Conservation (phyloP, 2,888 invertebrate genomes). For the Xestia xanthographa region DNA sequence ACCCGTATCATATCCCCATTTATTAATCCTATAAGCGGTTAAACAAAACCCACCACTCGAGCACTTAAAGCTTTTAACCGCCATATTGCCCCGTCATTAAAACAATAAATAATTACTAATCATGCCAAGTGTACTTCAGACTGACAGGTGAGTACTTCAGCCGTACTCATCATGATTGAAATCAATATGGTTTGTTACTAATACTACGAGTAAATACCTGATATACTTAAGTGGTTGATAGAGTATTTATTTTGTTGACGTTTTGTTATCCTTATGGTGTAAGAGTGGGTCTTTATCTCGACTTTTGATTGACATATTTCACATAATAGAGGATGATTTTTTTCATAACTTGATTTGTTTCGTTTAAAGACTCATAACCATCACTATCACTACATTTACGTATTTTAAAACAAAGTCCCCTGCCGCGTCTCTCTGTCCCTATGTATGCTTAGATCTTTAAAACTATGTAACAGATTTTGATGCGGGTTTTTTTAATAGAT, state of each 20-base stretch:
- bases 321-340: neutral
- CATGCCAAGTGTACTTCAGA: constrained; percentile 14
- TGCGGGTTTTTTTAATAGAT: no score
- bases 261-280: neutral
- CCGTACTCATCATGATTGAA: constrained; percentile 23
- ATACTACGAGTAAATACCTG: constrained; percentile 10
- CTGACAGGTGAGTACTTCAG: constrained; percentile 18
- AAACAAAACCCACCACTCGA: neutral
- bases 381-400: no score
- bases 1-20: neutral
- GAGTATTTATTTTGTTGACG: constrained; percentile 1
- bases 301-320: constrained; percentile 1
- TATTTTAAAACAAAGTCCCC: no score
- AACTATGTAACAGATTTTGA: no score
- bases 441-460: no score
- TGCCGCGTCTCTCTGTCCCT: no score
- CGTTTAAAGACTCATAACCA: neutral
- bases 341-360: neutral
- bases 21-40: neutral
- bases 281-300: neutral
- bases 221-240: neutral
- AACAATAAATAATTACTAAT: constrained; percentile 46
- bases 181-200: constrained; percentile 31
- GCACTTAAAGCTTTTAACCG: constrained; percentile 23
- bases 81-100: constrained; percentile 40